Conservation (phyloP, 1,140 invertebrate species). For the Chironomus striatipennis region DNA sequence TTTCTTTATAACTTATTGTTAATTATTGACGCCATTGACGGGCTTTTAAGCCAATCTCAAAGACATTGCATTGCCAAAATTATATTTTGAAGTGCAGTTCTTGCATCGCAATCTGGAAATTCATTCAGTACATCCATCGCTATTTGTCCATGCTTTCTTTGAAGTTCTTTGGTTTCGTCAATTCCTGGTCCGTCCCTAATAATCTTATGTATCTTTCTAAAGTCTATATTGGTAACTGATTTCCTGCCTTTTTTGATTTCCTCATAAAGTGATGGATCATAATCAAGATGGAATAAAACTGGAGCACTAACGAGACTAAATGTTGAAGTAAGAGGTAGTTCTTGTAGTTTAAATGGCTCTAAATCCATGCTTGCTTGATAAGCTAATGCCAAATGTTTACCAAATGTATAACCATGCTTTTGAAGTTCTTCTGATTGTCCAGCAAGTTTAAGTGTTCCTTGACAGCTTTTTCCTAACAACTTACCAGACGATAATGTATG, state of each 20-base stretch:
- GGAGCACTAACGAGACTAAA: slow-evolving; percentile 67
- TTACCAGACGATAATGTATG: slow-evolving; percentile 67
- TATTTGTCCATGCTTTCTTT: slow-evolving; percentile 59
- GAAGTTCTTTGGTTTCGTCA: slow-evolving; percentile 53
- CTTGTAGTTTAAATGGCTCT: slow-evolving; percentile 43
- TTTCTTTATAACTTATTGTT: too few species aligned
- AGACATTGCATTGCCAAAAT: slow-evolving; percentile 48
- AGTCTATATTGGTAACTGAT: slow-evolving; percentile 59
- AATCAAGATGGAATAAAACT: slow-evolving; percentile 65
- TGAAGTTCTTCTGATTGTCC: slow-evolving; percentile 56
- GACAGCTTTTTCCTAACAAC: slow-evolving; percentile 71
- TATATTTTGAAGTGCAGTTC: slow-evolving; percentile 52
- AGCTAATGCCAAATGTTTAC: slow-evolving; percentile 71
- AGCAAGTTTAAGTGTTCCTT: slow-evolving; percentile 67
- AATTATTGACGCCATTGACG: neutral
- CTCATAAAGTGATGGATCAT: slow-evolving; percentile 54
- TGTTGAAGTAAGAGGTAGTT: slow-evolving; percentile 40
- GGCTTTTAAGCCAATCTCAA: neutral
- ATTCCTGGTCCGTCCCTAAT: slow-evolving; percentile 48
- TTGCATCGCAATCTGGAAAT: slow-evolving; percentile 52
- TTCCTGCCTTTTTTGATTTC: slow-evolving; percentile 58
- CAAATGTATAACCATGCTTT: slow-evolving; percentile 68
- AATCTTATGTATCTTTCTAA: slow-evolving; percentile 44
- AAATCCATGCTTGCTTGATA: slow-evolving; percentile 66
- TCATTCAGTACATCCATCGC: slow-evolving; percentile 54